Percentiles rank a stretch among this genome's conserved stretches.
Evolutionary conservation across 1,140 invertebrate species (phyloP).

Genomic region (Drosophila baimaii): DNA sequence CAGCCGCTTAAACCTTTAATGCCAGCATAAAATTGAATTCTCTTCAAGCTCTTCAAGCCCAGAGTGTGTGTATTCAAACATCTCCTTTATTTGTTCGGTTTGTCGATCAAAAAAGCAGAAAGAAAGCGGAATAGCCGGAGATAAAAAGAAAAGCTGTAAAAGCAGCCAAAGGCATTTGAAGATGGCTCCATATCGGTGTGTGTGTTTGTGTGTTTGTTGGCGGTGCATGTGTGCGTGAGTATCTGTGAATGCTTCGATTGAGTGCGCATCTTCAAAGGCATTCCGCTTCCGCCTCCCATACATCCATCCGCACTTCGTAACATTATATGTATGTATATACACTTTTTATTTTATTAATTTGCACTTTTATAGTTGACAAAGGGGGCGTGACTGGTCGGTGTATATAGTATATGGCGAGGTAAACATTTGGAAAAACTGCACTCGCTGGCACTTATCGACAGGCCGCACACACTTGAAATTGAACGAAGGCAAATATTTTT

Average conservation of each 20-base stretch:
- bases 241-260: slow-evolving; percentile 50
- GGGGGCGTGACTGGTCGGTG: slow-evolving; percentile 3
- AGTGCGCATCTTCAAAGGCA: slow-evolving; percentile 62
- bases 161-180: slow-evolving; percentile 27
- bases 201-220: slow-evolving; percentile 5
- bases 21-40: slow-evolving; percentile 8
- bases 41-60: background rate
- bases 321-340: slow-evolving; percentile 1
- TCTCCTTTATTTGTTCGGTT: slow-evolving; percentile 34
- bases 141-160: slow-evolving; percentile 34
- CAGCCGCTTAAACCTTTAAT: no score
- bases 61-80: slow-evolving; percentile 1
- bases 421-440: slow-evolving; percentile 53
- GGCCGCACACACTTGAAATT: slow-evolving; percentile 62
- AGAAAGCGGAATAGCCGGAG: slow-evolving; percentile 19
- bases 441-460: slow-evolving; percentile 62
- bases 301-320: background rate
- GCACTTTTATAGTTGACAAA: slow-evolving; percentile 18
- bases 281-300: background rate
- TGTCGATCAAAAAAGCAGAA: slow-evolving; percentile 30
- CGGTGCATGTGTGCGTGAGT: slow-evolving; percentile 18
- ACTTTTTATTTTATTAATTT: slow-evolving; percentile 58
- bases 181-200: slow-evolving; percentile 4
- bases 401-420: slow-evolving; percentile 6
- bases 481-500: slow-evolving; percentile 73